Percentiles rank a stretch among this genome's conserved stretches.
phyloP scores from a whole-genome alignment of 1,140 invertebrate genomes.

The Ceratosolen fusciceps region DNA sequence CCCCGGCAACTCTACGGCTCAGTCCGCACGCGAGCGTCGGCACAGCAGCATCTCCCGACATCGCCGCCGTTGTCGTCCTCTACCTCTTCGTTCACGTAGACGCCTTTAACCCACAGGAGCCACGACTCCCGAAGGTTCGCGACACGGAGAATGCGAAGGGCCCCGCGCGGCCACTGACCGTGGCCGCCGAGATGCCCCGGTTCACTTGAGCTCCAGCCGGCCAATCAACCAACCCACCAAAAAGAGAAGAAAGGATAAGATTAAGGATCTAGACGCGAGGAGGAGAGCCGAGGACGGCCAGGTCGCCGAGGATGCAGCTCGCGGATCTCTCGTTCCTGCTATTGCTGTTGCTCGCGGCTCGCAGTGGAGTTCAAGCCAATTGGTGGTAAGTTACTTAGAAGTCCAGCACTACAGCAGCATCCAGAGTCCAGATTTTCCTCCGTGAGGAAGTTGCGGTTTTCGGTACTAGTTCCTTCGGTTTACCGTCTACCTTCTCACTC shows the following conservation, averaged over 20 bases:
- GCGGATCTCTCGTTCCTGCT: conserved; percentile 42
- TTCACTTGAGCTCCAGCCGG: not conserved
- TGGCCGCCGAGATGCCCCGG: not conserved
- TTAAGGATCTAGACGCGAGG: no score
- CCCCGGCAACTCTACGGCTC: conserved; percentile 51
- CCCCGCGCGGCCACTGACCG: not conserved
- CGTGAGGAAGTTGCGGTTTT: no score
- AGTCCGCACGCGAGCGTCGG: conserved; percentile 68
- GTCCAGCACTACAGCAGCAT: not conserved
- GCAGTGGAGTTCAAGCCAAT: conserved; percentile 65
- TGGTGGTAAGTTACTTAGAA: conserved; percentile 64
- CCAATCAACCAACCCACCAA: not conserved
- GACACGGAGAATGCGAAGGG: not conserved
- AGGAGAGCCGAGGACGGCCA: not conserved
- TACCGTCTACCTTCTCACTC: no score
- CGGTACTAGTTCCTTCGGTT: no score
- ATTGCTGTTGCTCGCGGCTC: conserved; percentile 62
- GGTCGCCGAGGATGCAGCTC: not conserved
- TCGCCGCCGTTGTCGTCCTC: not conserved
- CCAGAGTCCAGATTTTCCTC: not conserved
- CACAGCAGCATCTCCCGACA: conserved; percentile 54
- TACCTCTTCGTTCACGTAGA: no score
- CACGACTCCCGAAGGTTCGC: not conserved
- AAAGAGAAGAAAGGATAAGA: no score
- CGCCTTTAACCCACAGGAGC: no score